phyloP scores from a whole-genome alignment of 2,888 invertebrate species.

The Phrixothrix hirtus region DNA sequence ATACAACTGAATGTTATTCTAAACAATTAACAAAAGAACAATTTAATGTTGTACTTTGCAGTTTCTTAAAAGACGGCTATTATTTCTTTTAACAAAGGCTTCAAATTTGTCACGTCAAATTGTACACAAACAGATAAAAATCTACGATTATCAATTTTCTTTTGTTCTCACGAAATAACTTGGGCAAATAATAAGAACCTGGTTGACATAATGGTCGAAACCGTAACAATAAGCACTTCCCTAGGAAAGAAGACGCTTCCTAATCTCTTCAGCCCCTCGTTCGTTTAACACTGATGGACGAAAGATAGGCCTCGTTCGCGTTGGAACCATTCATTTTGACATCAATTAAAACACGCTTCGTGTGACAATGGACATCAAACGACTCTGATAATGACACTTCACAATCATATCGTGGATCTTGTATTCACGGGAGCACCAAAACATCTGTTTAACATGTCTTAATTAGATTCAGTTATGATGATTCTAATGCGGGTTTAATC shows the following conservation, averaged over 20 bases:
- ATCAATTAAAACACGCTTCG: conserved; percentile 46
- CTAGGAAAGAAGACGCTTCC: conserved; percentile 35
- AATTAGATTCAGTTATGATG: conserved; percentile 39
- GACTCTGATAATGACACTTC: conserved; percentile 41
- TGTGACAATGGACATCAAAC: conserved; percentile 47
- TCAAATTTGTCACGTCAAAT: conserved; percentile 31
- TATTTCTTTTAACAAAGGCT: conserved; percentile 20
- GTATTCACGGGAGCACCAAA: conserved; percentile 39
- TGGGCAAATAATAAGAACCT: conserved; percentile 26
- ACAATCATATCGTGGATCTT: conserved; percentile 46
- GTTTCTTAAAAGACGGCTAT: conserved; percentile 1
- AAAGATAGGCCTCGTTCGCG: conserved; percentile 33
- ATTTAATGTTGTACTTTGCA: conserved; percentile 10
- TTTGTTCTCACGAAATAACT: conserved; percentile 30
- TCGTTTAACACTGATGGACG: conserved; percentile 39
- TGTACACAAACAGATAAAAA: conserved; percentile 32
- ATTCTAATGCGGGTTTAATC: conserved; percentile 37
- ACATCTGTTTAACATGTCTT: conserved; percentile 41
- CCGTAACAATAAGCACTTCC: conserved; percentile 38
- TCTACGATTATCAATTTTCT: conserved; percentile 28
- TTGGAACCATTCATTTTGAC: conserved; percentile 40
- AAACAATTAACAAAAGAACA: conserved; percentile 14
- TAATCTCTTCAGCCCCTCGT: conserved; percentile 37
- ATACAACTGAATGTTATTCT: too few relatives aligned
- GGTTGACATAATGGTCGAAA: conserved; percentile 35